Conservation (phyloP, 1,140 invertebrate species). For the Sycophaga agraensis region DNA sequence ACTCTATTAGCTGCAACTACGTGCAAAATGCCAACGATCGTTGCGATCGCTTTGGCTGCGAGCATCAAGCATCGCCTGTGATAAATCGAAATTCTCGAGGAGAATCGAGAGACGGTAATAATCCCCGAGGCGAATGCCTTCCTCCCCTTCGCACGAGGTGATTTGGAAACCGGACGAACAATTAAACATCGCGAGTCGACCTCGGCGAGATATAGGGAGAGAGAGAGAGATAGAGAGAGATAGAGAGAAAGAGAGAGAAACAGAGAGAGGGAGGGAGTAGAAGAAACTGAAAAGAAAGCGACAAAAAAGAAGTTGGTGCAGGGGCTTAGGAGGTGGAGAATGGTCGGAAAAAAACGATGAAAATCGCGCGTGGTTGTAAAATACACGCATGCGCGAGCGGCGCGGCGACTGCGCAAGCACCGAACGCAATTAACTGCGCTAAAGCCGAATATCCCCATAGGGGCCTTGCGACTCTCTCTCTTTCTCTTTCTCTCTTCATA, state of each 20-base stretch:
- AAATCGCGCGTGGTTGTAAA: constrained; percentile 50
- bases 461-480: constrained; percentile 30
- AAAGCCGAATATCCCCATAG: constrained; percentile 50
- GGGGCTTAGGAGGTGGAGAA: constrained; percentile 20
- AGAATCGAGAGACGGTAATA: neutral
- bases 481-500: constrained; percentile 5
- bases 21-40: too few species aligned
- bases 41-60: too few species aligned
- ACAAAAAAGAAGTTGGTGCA: neutral
- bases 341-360: constrained; percentile 45
- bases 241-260: constrained; percentile 11
- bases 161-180: constrained; percentile 46
- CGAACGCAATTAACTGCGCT: constrained; percentile 54
- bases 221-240: constrained; percentile 32
- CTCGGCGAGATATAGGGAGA: too few species aligned
- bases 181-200: constrained; percentile 47
- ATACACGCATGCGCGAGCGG: constrained; percentile 47
- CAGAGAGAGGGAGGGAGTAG: neutral
- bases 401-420: constrained; percentile 36
- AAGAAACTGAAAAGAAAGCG: constrained; percentile 23
- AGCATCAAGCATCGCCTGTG: too few species aligned
- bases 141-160: constrained; percentile 22
- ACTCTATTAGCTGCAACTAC: too few species aligned
- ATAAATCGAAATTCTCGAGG: constrained; percentile 21
- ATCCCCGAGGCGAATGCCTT: neutral